phyloP scores from a whole-genome alignment of 30 jellyfish, hydroid and myxozoan genomes.

The Pelagia noctiluca region DNA sequence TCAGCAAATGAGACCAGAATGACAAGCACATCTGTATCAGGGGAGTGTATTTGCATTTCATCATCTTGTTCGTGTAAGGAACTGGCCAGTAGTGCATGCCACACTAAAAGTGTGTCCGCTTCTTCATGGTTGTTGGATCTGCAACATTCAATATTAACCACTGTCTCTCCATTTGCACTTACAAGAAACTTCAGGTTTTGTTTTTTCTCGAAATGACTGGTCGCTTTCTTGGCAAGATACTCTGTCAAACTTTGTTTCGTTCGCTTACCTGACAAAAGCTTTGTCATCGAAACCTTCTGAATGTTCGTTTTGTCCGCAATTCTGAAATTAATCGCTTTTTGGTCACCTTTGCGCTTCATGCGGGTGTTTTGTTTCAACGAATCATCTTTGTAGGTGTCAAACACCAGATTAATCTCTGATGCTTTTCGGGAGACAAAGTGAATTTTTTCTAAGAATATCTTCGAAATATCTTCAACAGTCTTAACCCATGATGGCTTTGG shows the following conservation, averaged over 20 bases:
- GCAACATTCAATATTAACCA: conserved; percentile 51
- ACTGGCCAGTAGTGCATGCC: conserved; percentile 54
- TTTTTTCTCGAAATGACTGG: conserved; percentile 37
- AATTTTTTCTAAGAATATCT: conserved; percentile 37
- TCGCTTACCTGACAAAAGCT: conserved; percentile 54
- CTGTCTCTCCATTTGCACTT: conserved; percentile 58
- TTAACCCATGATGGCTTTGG: conserved; percentile 61
- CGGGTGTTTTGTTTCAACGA: conserved; percentile 39
- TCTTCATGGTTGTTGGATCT: conserved; percentile 61
- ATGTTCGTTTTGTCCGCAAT: conserved; percentile 30
- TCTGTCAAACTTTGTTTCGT: conserved; percentile 58
- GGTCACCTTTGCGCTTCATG: conserved; percentile 38
- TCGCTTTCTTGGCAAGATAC: conserved; percentile 61
- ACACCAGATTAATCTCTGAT: conserved; percentile 40
- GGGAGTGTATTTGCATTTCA: conserved; percentile 55
- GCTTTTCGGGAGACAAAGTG: conserved; percentile 35
- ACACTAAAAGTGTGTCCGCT: conserved; percentile 64
- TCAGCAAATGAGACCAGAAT: conserved; percentile 39
- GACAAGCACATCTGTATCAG: conserved; percentile 49
- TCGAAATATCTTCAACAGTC: conserved; percentile 31
- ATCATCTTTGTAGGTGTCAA: conserved; percentile 36
- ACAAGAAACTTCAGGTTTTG: conserved; percentile 62
- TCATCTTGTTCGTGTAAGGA: conserved; percentile 51
- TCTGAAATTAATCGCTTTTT: conserved; percentile 23
- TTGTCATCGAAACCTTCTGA: conserved; percentile 53